Evolutionary conservation across 2,888 invertebrate species (phyloP).

Genomic region (Criorhina ranunculi): DNA sequence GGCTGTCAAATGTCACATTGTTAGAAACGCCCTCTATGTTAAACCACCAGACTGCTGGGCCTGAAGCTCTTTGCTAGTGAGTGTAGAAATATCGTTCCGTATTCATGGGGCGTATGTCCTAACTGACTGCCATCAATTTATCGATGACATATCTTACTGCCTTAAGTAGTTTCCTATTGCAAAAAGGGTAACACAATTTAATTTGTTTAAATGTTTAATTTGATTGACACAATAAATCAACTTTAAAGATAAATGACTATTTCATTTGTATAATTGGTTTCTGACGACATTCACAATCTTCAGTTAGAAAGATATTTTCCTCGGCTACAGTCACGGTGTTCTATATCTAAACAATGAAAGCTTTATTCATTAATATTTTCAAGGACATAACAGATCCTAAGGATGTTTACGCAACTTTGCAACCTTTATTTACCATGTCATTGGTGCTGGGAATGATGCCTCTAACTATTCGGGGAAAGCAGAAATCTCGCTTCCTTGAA

Average conservation of each 20-base stretch:
- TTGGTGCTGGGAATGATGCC: conserved; percentile 48
- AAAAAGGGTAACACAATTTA: no score
- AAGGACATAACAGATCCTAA: conserved; percentile 41
- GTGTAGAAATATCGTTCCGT: no score
- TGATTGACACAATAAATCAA: neutral
- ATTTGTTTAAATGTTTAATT: no score
- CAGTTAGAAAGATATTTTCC: neutral
- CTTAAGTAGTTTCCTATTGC: no score
- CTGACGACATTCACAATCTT: neutral
- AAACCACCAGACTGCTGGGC: no score
- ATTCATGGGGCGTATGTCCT: no score
- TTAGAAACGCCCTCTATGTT: no score
- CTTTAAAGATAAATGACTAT: neutral
- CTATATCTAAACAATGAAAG: neutral
- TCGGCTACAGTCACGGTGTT: neutral
- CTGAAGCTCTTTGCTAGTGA: no score
- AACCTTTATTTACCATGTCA: conserved; percentile 49
- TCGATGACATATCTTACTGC: no score
- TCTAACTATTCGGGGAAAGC: conserved; percentile 22
- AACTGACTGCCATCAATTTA: no score
- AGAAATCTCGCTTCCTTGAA: conserved; percentile 34
- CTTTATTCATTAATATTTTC: neutral
- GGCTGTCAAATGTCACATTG: no score
- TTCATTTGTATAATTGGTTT: neutral
- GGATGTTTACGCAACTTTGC: conserved; percentile 56